phyloP scores from a whole-genome alignment of 2,888 invertebrate genomes.

The Phania funesta region DNA sequence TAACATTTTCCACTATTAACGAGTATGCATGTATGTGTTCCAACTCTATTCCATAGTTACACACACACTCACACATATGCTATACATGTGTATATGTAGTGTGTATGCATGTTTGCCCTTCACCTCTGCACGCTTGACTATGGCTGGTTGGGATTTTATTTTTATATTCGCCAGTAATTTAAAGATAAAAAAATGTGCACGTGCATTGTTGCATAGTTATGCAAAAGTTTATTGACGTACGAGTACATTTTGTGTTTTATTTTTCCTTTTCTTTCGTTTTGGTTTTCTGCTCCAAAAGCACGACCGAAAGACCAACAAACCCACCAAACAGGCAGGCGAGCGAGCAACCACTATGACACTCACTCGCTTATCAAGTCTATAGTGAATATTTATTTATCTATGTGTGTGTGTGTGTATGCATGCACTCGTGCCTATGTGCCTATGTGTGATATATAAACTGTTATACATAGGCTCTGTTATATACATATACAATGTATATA shows the following conservation, averaged over 20 bases:
- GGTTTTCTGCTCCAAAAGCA: conserved; percentile 49
- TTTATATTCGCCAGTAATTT: conserved; percentile 11
- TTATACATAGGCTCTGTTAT: background rate
- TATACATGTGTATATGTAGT: conserved; percentile 4
- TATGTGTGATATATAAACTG: background rate
- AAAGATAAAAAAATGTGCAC: conserved; percentile 50
- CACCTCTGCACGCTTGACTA: conserved; percentile 55
- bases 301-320: conserved; percentile 68
- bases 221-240: conserved; percentile 68
- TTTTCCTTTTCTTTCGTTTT: conserved; percentile 12
- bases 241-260: conserved; percentile 55
- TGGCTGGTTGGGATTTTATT: conserved; percentile 48
- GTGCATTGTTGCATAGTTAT: conserved; percentile 67
- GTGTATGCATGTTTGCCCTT: conserved; percentile 58
- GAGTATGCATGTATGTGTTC: background rate
- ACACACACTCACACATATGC: background rate
- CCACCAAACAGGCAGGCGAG: conserved; percentile 55
- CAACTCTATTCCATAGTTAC: no score
- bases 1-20: background rate
- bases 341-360: conserved; percentile 56
- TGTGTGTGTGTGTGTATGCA: background rate
- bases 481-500: background rate
- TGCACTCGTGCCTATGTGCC: no score
- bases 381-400: background rate
- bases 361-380: background rate